phyloP scores from a whole-genome alignment of 2,888 invertebrate species.

The Dexiosoma caninum region DNA sequence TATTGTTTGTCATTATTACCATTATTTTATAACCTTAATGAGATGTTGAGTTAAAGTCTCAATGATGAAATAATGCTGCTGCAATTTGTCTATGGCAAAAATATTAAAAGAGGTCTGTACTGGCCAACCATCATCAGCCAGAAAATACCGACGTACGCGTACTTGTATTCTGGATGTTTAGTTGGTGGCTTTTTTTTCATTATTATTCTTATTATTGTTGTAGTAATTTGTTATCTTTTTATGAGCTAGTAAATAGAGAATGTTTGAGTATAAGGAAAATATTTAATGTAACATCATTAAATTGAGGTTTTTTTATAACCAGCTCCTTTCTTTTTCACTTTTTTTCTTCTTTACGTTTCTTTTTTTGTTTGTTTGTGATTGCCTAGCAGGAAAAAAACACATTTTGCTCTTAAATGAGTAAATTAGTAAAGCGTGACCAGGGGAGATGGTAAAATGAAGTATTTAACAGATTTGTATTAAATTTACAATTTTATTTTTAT shows the following conservation, averaged over 20 bases:
- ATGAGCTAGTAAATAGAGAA: neutral
- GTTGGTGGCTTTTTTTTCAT: neutral
- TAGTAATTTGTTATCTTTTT: slow-evolving; percentile 27
- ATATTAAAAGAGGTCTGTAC: slow-evolving; percentile 13
- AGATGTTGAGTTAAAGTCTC: slow-evolving; percentile 54
- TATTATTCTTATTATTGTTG: neutral
- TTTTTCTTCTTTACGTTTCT: neutral
- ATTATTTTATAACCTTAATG: slow-evolving; percentile 62
- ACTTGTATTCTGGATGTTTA: neutral
- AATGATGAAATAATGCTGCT: slow-evolving; percentile 27
- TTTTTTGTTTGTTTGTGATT: slow-evolving; percentile 6
- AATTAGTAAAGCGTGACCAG: slow-evolving; percentile 46
- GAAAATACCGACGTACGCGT: neutral
- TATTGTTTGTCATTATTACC: slow-evolving; percentile 39
- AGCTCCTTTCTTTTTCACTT: neutral
- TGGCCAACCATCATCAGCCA: neutral
- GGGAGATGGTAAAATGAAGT: no score
- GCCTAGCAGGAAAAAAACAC: neutral
- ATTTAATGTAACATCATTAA: slow-evolving; percentile 59
- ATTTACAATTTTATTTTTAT: no score
- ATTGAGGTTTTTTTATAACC: slow-evolving; percentile 47
- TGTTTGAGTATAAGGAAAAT: slow-evolving; percentile 15
- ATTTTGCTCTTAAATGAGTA: slow-evolving; percentile 9
- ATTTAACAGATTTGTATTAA: no score
- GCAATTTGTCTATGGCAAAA: neutral